Evolutionary conservation across 2,113 vertebrate species (phyloP).

Genomic region (Bos taurus): ARS-UCD2.0 NC_037356.1:24995501-24996000

Average conservation of each 20-base stretch:
- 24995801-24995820: background rate
- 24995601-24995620: slow-evolving; percentile 37
- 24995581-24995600: background rate
- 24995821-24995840: background rate
- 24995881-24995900: slow-evolving; percentile 43
- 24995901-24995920: background rate
- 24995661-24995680: slow-evolving; percentile 80
- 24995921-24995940: background rate
- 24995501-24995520: background rate
- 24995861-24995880: background rate
- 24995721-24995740: slow-evolving; percentile 78
- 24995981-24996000: background rate
- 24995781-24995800: background rate
- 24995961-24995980: background rate
- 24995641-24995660: slow-evolving; percentile 75
- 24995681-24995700: slow-evolving; percentile 75
- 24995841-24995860: background rate
- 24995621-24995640: slow-evolving; percentile 44
- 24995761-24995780: rapidly evolving
- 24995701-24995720: slow-evolving; percentile 79
- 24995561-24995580: background rate
- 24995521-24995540: background rate
- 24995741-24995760: slow-evolving; percentile 52
- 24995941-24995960: background rate
- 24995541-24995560: background rate